phyloP scores from a whole-genome alignment of 1,140 invertebrate genomes.

The Atopsyche davidsoni region DNA sequence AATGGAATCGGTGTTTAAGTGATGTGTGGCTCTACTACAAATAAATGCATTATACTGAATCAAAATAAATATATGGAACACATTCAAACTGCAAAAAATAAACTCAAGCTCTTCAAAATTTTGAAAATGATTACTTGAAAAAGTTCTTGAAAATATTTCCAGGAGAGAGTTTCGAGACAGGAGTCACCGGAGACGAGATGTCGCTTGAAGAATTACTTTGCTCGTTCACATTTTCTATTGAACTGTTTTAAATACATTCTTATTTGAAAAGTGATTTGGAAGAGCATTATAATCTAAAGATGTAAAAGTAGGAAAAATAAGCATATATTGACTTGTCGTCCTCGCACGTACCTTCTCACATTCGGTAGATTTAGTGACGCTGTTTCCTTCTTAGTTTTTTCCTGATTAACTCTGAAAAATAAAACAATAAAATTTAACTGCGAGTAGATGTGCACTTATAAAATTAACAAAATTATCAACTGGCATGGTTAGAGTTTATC shows the following conservation, averaged over 20 bases:
- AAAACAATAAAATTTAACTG: no score
- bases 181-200: conserved; percentile 38
- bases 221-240: conserved; percentile 25
- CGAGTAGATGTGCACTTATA: no score
- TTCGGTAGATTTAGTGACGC: conserved; percentile 2
- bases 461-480: no score
- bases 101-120: conserved; percentile 1
- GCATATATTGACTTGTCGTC: not conserved
- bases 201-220: conserved; percentile 20
- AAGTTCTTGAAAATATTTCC: conserved; percentile 92
- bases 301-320: not conserved
- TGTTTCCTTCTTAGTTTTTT: conserved; percentile 14
- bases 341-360: conserved; percentile 12
- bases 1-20: no score
- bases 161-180: conserved; percentile 69
- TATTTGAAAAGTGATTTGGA: no score
- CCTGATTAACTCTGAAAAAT: conserved; percentile 10
- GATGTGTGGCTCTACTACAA: no score
- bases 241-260: conserved; percentile 20
- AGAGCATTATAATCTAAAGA: no score
- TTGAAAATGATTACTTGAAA: conserved; percentile 71
- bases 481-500: no score
- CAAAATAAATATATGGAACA: not conserved
- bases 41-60: no score
- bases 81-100: not conserved